Percentiles rank a stretch among this genome's conserved stretches.
These are phyloP conservation scores for Triops cancriformis DNA, from an alignment of 1,140 invertebrate species.

Conservation along the genomic window DNA sequence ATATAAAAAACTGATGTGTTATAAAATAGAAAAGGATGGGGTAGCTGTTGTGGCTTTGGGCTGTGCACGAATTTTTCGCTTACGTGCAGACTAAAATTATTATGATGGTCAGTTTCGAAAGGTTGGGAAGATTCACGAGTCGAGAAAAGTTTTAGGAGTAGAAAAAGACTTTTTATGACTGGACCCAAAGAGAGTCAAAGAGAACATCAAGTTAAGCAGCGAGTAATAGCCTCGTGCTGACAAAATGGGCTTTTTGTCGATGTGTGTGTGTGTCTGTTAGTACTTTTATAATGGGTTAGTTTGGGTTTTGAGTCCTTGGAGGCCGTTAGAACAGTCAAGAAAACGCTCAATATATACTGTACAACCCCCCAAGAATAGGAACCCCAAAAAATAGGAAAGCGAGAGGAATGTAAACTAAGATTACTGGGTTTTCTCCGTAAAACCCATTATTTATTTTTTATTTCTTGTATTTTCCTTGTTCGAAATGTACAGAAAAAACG, in stretches of 20 bases:
- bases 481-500: not conserved
- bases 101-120: not conserved
- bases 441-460: not conserved
- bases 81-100: not conserved
- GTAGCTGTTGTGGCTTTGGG: not conserved
- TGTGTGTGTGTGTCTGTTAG: not conserved
- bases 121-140: slow-evolving; percentile 7
- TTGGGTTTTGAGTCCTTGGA: not conserved
- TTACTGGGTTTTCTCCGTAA: not conserved
- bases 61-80: not conserved
- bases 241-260: not conserved
- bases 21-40: not conserved
- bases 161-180: not conserved
- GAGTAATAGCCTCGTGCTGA: slow-evolving; percentile 5
- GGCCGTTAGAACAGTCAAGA: not conserved
- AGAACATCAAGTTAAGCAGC: slow-evolving; percentile 8
- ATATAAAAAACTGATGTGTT: not conserved
- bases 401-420: not conserved
- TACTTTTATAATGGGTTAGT: not conserved
- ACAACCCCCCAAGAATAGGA: not conserved
- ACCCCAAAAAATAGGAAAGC: not conserved
- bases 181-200: not conserved
- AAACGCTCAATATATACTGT: not conserved
- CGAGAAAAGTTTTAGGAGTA: not conserved
- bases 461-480: not conserved